Percentiles rank a stretch among this genome's conserved stretches.
These are phyloP conservation scores for Octomys mimax DNA, from an alignment of 2,797 vertebrate genomes.

Conservation along the genomic window DNA sequence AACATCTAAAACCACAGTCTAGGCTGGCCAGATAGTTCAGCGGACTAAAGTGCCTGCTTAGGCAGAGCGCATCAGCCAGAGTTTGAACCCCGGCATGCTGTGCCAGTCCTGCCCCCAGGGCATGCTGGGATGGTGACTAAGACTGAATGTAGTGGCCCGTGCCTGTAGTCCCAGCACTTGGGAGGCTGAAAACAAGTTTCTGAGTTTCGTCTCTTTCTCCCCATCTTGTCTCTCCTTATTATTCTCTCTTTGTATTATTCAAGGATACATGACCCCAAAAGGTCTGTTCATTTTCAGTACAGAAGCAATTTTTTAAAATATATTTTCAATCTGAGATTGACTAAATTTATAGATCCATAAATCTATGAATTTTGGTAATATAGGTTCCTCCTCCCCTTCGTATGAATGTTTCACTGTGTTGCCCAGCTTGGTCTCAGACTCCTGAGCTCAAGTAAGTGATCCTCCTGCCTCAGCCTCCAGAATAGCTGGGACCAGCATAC, in stretches of 20 bases:
- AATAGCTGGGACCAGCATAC: not conserved
- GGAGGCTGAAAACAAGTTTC: too few species aligned
- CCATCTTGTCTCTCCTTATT: not conserved
- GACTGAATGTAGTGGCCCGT: too few species aligned
- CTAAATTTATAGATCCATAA: not conserved
- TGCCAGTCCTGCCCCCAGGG: too few species aligned
- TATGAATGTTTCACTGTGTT: not conserved
- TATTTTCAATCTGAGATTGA: constrained; percentile 1
- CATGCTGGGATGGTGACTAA: too few species aligned
- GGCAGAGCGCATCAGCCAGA: too few species aligned
- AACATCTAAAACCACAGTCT: constrained; percentile 24
- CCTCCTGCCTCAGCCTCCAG: not conserved
- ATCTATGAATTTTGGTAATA: not conserved
- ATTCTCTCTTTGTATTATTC: not conserved
- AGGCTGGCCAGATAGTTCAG: too few species aligned
- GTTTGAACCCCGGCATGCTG: too few species aligned
- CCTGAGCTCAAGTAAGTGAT: not conserved
- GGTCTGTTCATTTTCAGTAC: not conserved
- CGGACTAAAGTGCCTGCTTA: too few species aligned
- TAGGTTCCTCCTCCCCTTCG: not conserved
- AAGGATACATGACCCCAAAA: not conserved
- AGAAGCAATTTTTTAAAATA: not conserved
- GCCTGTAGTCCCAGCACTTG: too few species aligned
- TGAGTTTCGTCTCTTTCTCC: not conserved
- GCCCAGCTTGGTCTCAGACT: not conserved